A percentile compares a stretch with the other conserved stretches of the same genome.
phyloP scores from a whole-genome alignment of 2,797 vertebrate species.

The Clarias platycephalus region DNA sequence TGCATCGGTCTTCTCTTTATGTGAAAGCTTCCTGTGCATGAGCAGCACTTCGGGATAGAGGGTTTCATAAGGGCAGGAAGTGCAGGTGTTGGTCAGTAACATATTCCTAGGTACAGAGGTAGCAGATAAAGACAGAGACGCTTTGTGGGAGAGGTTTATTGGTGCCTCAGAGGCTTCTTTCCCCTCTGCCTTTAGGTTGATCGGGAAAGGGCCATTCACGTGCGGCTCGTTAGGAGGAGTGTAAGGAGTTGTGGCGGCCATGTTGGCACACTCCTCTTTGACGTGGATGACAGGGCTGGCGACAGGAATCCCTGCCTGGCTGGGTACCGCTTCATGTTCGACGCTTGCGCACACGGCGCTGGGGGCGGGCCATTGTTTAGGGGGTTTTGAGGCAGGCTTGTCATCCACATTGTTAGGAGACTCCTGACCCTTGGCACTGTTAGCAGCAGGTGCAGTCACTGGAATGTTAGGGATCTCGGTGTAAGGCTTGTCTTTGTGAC shows the following conservation, averaged over 20 bases:
- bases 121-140: slow-evolving; percentile 67
- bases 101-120: slow-evolving; percentile 67
- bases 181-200: slow-evolving; percentile 67
- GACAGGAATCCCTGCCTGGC: neutral
- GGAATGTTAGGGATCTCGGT: slow-evolving; percentile 72
- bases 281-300: slow-evolving; percentile 50
- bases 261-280: slow-evolving; percentile 62
- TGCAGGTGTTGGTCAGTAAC: slow-evolving; percentile 75
- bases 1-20: slow-evolving; percentile 80
- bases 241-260: slow-evolving; percentile 50
- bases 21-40: slow-evolving; percentile 87
- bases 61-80: slow-evolving; percentile 85
- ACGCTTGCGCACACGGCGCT: slow-evolving; percentile 57
- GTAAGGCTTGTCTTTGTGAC: slow-evolving; percentile 87
- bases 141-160: slow-evolving; percentile 82
- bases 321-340: slow-evolving; percentile 55
- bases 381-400: slow-evolving; percentile 64
- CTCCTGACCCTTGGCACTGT: slow-evolving; percentile 57
- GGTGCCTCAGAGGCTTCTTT: slow-evolving; percentile 74
- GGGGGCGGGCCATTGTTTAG: slow-evolving; percentile 70
- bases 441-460: slow-evolving; percentile 63
- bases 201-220: slow-evolving; percentile 43
- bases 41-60: slow-evolving; percentile 90
- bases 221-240: slow-evolving; percentile 51
- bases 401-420: slow-evolving; percentile 69